These are phyloP conservation scores for Bilobella aurantiaca DNA, from an alignment of 1,140 invertebrate species.

Conservation along the genomic window DNA sequence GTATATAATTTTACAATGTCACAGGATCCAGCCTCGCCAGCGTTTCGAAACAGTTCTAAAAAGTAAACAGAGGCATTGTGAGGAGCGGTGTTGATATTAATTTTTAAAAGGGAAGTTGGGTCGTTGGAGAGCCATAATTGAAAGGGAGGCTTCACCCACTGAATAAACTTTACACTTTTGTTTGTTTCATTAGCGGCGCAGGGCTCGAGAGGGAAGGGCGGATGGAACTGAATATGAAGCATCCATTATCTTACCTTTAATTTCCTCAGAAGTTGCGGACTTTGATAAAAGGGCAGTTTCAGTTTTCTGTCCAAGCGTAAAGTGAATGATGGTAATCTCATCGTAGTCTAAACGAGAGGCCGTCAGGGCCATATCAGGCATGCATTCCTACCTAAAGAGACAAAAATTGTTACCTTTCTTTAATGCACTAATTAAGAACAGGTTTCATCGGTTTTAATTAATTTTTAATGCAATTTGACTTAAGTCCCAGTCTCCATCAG, in stretches of 20 bases:
- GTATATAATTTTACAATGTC: conserved; percentile 54
- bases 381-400: no score
- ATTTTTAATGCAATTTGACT: no score
- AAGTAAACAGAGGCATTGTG: neutral
- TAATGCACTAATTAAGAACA: no score
- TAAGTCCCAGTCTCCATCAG: no score
- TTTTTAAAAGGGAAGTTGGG: neutral
- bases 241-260: conserved; percentile 28
- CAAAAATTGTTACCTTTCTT: no score
- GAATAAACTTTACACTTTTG: no score
- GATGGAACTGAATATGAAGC: neutral
- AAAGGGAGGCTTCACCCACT: no score
- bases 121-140: no score
- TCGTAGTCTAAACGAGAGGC: no score
- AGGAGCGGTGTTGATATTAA: neutral
- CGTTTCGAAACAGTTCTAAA: conserved; percentile 51
- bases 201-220: neutral
- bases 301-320: conserved; percentile 24
- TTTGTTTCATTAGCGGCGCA: no score
- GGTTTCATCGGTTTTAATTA: no score
- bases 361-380: no score
- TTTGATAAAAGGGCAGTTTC: conserved; percentile 33
- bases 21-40: conserved; percentile 51
- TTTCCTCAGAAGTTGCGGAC: conserved; percentile 30
- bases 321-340: conserved; percentile 19